These are phyloP conservation scores for Caenorhabditis macrosperma DNA, from an alignment of 2,888 invertebrate genomes.

Conservation along the genomic window DNA sequence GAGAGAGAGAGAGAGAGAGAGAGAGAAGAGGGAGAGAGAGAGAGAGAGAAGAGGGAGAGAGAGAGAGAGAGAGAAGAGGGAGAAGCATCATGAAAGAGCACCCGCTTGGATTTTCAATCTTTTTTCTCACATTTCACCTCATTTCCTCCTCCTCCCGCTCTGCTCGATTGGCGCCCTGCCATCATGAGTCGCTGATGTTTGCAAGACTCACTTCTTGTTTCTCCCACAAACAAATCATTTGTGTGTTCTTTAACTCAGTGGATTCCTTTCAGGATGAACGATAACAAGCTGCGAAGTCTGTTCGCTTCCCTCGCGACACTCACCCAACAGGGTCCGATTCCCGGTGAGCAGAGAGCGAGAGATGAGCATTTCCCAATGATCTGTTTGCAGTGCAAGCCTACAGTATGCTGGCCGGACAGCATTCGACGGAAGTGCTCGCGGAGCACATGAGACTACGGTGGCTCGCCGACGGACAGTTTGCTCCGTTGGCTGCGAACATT, in stretches of 20 bases:
- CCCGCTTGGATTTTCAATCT: conserved; percentile 15
- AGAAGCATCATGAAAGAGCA: conserved; percentile 8
- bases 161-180: background rate
- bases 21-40: conserved; percentile 12
- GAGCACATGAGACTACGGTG: conserved; percentile 68
- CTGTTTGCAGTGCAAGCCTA: conserved; percentile 70
- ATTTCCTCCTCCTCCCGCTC: conserved; percentile 14
- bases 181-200: background rate
- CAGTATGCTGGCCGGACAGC: conserved; percentile 64
- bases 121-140: conserved; percentile 44
- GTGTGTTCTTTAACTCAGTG: background rate
- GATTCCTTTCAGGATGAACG: conserved; percentile 53
- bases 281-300: conserved; percentile 64
- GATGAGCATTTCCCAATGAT: too few relatives aligned
- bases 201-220: background rate
- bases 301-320: conserved; percentile 67
- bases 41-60: too few relatives aligned
- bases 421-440: conserved; percentile 65
- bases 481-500: conserved; percentile 68
- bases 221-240: background rate
- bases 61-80: background rate
- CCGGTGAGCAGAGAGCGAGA: conserved; percentile 56
- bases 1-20: too few relatives aligned
- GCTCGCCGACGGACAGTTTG: conserved; percentile 67
- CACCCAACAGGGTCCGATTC: conserved; percentile 67